Base-by-base conservation (phyloP, 2,888 invertebrate species). In the Cosmorhoe ocellata region DNA sequence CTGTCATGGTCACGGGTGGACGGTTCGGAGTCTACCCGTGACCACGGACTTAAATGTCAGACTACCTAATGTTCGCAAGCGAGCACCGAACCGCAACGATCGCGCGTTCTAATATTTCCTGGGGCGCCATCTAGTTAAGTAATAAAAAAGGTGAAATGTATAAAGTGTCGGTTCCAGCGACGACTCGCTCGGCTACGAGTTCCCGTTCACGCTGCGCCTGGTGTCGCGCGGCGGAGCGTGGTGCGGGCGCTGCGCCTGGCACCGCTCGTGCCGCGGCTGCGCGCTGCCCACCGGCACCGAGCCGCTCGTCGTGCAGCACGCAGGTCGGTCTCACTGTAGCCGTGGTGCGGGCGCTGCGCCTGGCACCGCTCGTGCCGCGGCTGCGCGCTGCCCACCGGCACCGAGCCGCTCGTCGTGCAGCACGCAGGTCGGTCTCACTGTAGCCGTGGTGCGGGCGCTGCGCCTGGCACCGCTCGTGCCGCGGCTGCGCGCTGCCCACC, bases 141-240 rank as follows among this genome's bases (percentile, higher is more conserved):
- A n/a, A n/a, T n/a, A n/a, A n/a, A n/a, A n/a, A n/a, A n/a, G n/a
- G n/a, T n/a, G n/a, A n/a, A n/a, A n/a, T n/a, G n/a, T n/a, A n/a
- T n/a, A n/a, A n/a, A n/a, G 18, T 18, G 2, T 18, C 2, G 48
- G 58, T 84, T 87, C 0, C 88, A 97, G 97, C 84, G 97, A 98
- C 90, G 97, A 98, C 90, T 96, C 96, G 68, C 91, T 97, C 46
- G 96, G 97, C 26, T 97, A 97, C 88, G 96, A 96, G 84, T 98
- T 97, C 81, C 98, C 98, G 43, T 98, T 98, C 88, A 94, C 94
- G 54, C 86, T 98, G 78, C 94, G 96, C 63, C 93, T 95, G 18
- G 97, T 98, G 41, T 91, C 93, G 65, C 94, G 94, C 8, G 36
- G 40, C 53, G 93, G 74, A 50, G 74, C 71, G 47, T 77, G 81